Base-by-base conservation (phyloP, 2,797 vertebrate genomes). In the Octomys mimax region DNA sequence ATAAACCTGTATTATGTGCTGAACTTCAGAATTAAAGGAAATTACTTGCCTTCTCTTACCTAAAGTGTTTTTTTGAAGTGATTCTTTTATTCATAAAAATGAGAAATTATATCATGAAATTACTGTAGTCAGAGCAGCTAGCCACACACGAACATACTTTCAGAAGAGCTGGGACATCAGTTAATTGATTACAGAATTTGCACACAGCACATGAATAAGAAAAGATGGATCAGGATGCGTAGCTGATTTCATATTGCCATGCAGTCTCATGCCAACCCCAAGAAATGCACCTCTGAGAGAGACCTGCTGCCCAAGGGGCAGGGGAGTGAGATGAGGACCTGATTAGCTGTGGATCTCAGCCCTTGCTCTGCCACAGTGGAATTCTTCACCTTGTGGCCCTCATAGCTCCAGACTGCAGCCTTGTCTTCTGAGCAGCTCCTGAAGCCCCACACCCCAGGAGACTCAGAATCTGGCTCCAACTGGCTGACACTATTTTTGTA, bases 341-440 rank as follows among this genome's bases (percentile, higher is more conserved):
- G 2, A n/a, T 64, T 62, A 49, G 3, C 1, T 28, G 13, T n/a
- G 11, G 49, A 77, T 80, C 4, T 12, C 5, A 39, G 13, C 75
- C 49, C 1, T 26, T 31, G 18, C 8, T 18, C 33, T 54, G 22
- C 7, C 1, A 31, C 10, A 42, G 28, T 22, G 36, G 64, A 66
- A 33, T 8, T 19, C 1, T 81, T 6, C 1, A 39, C 7, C 10
- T 52, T 9, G 0, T 21, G 10, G 2, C 5, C 8, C 62, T 3
- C 33, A 42, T 14, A 26, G 31, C 14, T 22, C 11, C 57, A 33
- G 19, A 2, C 64, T 86, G 18, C 24, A 28, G 79, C 52, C 21
- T 13, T 28, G 39, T 46, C 33, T 75, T 73, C 39, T 46, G 73
- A 24, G 18, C 31, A 22, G 9, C 3, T 3, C 64, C 36, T 66